These are phyloP conservation scores for Pseudomyrmex dendroicus DNA, from an alignment of 1,140 invertebrate species.

Conservation along the genomic window DNA sequence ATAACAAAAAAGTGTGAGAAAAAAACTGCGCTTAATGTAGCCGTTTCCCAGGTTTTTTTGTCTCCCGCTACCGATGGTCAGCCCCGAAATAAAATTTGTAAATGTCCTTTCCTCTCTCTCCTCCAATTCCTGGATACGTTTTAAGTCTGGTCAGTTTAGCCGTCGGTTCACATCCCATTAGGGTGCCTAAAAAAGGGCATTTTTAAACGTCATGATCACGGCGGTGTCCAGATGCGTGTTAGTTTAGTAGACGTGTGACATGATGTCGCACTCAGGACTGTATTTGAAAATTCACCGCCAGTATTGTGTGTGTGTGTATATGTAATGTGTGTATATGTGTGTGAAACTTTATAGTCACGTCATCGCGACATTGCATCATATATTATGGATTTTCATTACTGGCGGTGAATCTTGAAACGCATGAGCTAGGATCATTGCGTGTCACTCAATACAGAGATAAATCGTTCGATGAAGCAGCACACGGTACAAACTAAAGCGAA, in stretches of 20 bases:
- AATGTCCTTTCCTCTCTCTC: constrained; percentile 15
- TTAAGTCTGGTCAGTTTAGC: constrained; percentile 42
- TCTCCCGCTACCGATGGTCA: constrained; percentile 33
- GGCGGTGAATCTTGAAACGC: no score
- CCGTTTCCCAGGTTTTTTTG: constrained; percentile 19
- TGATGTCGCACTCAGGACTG: constrained; percentile 4
- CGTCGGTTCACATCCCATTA: neutral
- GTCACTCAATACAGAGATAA: neutral
- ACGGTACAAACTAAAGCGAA: neutral
- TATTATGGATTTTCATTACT: no score
- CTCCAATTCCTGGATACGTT: constrained; percentile 9
- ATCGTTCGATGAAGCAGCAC: neutral
- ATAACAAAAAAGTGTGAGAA: neutral
- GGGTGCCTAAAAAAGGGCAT: constrained; percentile 41
- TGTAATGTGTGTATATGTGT: no score
- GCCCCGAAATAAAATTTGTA: constrained; percentile 35
- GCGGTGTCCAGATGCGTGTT: constrained; percentile 20
- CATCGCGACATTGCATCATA: no score
- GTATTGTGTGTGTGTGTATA: no score
- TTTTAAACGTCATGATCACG: constrained; percentile 45
- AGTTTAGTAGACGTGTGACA: constrained; percentile 29
- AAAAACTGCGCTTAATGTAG: neutral
- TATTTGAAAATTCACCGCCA: no score
- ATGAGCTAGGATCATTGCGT: neutral
- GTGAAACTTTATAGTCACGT: no score